Evolutionary conservation across 1,140 invertebrate species (phyloP).

Genomic region (Limonius californicus): DNA sequence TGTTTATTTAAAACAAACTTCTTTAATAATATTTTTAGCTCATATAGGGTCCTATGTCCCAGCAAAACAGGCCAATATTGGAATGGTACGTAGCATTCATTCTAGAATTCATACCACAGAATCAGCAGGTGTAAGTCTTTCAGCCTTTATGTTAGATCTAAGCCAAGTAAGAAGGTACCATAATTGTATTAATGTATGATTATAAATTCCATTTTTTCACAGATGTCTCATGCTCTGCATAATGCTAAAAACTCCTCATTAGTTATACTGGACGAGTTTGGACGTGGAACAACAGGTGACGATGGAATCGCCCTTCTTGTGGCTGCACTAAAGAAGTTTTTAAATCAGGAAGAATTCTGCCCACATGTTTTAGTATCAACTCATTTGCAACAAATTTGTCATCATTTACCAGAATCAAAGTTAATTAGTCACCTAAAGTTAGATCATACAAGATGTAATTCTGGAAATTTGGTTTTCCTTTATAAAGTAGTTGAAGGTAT

Average conservation of each 20-base stretch:
- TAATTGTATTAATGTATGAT: too few species aligned
- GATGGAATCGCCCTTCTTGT: constrained; percentile 71
- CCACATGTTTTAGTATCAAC: constrained; percentile 76
- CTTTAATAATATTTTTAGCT: constrained; percentile 74
- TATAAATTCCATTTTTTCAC: not conserved
- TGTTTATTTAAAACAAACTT: constrained; percentile 82
- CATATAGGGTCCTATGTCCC: constrained; percentile 89
- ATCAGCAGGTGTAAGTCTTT: constrained; percentile 73
- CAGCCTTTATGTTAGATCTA: constrained; percentile 81
- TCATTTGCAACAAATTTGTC: constrained; percentile 65
- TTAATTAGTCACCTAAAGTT: constrained; percentile 56
- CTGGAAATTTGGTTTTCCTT: constrained; percentile 33
- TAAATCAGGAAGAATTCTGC: constrained; percentile 53
- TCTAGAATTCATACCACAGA: constrained; percentile 71
- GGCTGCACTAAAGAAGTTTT: constrained; percentile 62
- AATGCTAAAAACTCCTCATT: constrained; percentile 64
- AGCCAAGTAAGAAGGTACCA: constrained; percentile 60
- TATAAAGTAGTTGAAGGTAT: constrained; percentile 40
- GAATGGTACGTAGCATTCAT: constrained; percentile 68
- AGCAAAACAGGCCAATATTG: constrained; percentile 67
- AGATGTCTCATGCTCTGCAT: constrained; percentile 70
- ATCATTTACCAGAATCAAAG: constrained; percentile 58
- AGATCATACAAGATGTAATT: constrained; percentile 31
- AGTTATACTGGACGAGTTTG: constrained; percentile 88
- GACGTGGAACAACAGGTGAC: constrained; percentile 75